Percentiles rank a stretch among this genome's conserved stretches.
Evolutionary conservation across 2,797 vertebrate species (phyloP).

Genomic region (Phoxinus dragarum): DNA sequence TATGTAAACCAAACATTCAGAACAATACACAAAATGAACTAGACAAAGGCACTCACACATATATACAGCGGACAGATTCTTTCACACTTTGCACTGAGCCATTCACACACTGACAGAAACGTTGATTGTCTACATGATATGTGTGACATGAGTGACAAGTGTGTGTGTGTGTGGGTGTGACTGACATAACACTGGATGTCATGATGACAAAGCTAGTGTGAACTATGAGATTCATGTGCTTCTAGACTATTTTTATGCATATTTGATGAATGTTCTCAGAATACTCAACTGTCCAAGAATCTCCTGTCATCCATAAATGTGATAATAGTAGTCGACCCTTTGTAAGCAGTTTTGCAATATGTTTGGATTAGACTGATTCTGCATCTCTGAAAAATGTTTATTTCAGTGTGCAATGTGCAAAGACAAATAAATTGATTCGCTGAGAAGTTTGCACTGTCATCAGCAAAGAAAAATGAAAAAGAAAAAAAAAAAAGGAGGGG

Average conservation of each 20-base stretch:
- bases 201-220: not conserved
- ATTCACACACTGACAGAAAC: conserved; percentile 38
- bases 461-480: not conserved
- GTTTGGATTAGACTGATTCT: not conserved
- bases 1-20: conserved; percentile 19
- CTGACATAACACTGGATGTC: not conserved
- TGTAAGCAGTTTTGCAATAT: not conserved
- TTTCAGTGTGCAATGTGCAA: not conserved
- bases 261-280: not conserved
- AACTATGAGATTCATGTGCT: not conserved
- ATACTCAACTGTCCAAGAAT: conserved; percentile 6
- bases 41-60: conserved; percentile 8
- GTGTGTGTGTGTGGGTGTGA: not conserved
- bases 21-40: conserved; percentile 26
- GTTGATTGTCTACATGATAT: not conserved
- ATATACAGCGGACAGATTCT: not conserved
- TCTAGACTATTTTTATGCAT: not conserved
- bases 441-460: not conserved
- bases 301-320: not conserved
- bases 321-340: not conserved
- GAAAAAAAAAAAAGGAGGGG: not conserved
- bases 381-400: not conserved
- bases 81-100: conserved; percentile 19
- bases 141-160: conserved; percentile 19
- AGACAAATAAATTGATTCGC: not conserved